Base-by-base conservation (phyloP, 2,888 invertebrate genomes). In the Megastigmus dorsalis region DNA sequence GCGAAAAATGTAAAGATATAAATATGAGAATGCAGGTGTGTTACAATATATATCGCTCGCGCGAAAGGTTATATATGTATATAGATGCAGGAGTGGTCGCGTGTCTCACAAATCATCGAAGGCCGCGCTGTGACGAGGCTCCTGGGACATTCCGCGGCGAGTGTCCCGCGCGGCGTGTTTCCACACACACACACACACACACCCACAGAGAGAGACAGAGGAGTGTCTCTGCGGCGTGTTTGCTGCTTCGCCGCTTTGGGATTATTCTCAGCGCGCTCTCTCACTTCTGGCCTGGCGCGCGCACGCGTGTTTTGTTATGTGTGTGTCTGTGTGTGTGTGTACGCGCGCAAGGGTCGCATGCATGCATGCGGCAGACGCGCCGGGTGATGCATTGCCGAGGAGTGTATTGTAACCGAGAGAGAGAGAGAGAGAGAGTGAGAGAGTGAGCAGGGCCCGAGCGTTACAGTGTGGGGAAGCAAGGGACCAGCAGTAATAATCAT, bases 301-400 rank as follows among this genome's bases (percentile, higher is more conserved):
- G 45, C 30, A 18, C n/a, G 23, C 43, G n/a, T 54, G 28, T 33
- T 20, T 43, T 15, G 57, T 10, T 10, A 18, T 20, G 57, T 6
- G 36, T 26, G 57, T 10, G 48, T 7, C 33, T 15, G 70, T 3
- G 62, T 69, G 71, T 63, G n/a, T n/a, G 67, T 77, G 67, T 75
- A 79, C 82, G 78, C 84, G 84, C 69, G 68, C n/a, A n/a, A n/a
- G n/a, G 70, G 7, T 62, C 71, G 71, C 67, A n/a, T n/a, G 67
- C 78, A 69, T 75, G 79, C 82, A 79, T 85, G 84, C 69, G 68
- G 79, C 82, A 82, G 85, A 86, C 86, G 81, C 79, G 80, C 81
- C 80, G 81, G 79, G 82, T 86, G 85, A 86, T 82, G 82, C 82
- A 86, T 86, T 82, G 83, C 84, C 78, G 65, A 75, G 77, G 82